These are phyloP conservation scores for Agelaius phoeniceus DNA, from an alignment of 2,113 vertebrate genomes.

Conservation along the genomic window DNA sequence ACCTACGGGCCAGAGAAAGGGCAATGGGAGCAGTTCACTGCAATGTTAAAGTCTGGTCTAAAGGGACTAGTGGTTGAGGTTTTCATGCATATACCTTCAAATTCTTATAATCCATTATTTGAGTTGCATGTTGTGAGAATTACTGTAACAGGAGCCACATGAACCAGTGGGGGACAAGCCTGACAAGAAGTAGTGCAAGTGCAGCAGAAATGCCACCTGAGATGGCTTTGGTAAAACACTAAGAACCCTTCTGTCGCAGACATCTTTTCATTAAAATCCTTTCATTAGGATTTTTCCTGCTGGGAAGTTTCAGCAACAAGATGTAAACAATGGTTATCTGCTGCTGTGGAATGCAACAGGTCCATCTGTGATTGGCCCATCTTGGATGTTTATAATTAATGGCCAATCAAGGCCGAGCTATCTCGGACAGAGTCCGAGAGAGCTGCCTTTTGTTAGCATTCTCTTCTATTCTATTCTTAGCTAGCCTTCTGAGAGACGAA, in stretches of 20 bases:
- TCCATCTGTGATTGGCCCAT: no score
- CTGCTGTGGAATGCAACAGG: no score
- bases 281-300: no score
- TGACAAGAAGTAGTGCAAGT: not conserved
- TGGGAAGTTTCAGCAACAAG: no score
- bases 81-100: not conserved
- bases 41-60: not conserved
- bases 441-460: no score
- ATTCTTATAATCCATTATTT: not conserved
- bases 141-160: not conserved
- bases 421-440: no score
- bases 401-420: no score
- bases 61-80: fast-evolving
- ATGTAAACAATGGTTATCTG: no score
- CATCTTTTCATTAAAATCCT: no score
- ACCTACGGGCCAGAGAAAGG: not conserved
- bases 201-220: not conserved
- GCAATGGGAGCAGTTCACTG: not conserved
- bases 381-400: no score
- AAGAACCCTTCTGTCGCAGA: not conserved
- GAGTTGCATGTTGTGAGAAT: not conserved
- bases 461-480: no score
- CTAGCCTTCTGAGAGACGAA: no score
- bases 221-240: not conserved
- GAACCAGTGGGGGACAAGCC: not conserved